Evolutionary conservation across 2,113 vertebrate species (phyloP), one percentile per base, ranked within the genome.

Genomic region (Puntigrus tetrazona): DNA sequence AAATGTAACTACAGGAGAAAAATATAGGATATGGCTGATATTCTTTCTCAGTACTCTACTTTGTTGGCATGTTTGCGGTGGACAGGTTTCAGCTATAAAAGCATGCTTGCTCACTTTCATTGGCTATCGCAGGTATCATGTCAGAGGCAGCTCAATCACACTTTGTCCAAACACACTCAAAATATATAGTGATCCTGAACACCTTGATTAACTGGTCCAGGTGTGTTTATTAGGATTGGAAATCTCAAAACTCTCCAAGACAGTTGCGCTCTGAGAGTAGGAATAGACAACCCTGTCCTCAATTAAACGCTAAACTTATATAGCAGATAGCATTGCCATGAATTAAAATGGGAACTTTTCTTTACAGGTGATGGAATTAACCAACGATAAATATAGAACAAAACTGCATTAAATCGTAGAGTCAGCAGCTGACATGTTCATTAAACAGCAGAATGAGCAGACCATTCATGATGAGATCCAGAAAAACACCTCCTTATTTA

Each of bases 401-500:
- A 57, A 57, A 57, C 22, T n/a, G 20, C 22, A 57, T 22, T n/a
- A 22, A n/a, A 57, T n/a, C 7, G 1, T 22, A 57, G 52, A 57
- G 52, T 55, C 20, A 55, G 16, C 4, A 14, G 14, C 16, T 16
- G 45, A 47, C 3, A 50, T 50, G 47, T 50, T 50, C 47, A 50
- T 50, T 50, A 50, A 50, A 50, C 45, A 47, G 45, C 14, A 47
- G 4, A 47, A 47, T 47, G 45, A 47, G 16, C 45, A 16, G 47
- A 6, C 52, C 52, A n/a, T 57, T 57, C 59, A 29, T 29, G 27
- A 63, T 6, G 25, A 29, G 59, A 29, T 29, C 25, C 25, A 63
- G 52, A 22, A 55, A 55, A 27, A 61, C 11, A 34, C 77, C 47
- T 50, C 22, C 2, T 65, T 88, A 89, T 88, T 89, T 84, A 84